phyloP scores from a whole-genome alignment of 2,113 vertebrate genomes.

The Actinemys pallida region DNA sequence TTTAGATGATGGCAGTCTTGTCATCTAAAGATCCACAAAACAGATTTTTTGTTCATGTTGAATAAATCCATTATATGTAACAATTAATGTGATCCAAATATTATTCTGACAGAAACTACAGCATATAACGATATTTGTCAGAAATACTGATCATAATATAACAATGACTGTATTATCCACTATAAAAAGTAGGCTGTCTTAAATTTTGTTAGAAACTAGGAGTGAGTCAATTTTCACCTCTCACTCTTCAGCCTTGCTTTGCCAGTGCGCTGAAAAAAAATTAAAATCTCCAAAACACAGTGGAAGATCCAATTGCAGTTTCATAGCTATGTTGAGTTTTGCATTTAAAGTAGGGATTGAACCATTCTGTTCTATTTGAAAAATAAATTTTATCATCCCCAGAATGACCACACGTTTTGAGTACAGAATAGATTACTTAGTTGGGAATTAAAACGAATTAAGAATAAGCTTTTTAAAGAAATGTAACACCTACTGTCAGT shows the following conservation, averaged over 20 bases:
- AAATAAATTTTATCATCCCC: neutral
- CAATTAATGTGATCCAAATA: slow-evolving; percentile 41
- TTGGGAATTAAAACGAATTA: neutral
- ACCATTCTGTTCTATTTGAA: neutral
- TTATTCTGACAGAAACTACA: neutral
- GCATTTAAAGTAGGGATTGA: neutral
- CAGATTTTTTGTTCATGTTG: slow-evolving; percentile 9
- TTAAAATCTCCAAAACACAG: slow-evolving; percentile 32
- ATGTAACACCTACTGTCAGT: neutral
- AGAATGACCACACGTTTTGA: neutral
- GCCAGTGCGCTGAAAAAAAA: slow-evolving; percentile 48
- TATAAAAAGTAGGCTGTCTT: slow-evolving; percentile 31
- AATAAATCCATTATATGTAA: slow-evolving; percentile 3
- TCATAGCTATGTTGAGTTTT: neutral
- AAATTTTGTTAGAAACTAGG: slow-evolving; percentile 35
- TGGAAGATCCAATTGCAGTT: slow-evolving; percentile 31
- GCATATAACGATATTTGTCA: neutral
- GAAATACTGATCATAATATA: neutral
- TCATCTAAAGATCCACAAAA: slow-evolving; percentile 22
- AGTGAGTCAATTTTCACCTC: slow-evolving; percentile 39
- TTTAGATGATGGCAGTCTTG: slow-evolving; percentile 19
- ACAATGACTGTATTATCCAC: neutral
- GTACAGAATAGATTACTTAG: neutral
- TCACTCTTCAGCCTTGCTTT: slow-evolving; percentile 59
- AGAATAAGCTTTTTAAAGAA: slow-evolving; percentile 2